phyloP scores from a whole-genome alignment of 2,888 invertebrate species.

The Polylopha cassiicola region DNA sequence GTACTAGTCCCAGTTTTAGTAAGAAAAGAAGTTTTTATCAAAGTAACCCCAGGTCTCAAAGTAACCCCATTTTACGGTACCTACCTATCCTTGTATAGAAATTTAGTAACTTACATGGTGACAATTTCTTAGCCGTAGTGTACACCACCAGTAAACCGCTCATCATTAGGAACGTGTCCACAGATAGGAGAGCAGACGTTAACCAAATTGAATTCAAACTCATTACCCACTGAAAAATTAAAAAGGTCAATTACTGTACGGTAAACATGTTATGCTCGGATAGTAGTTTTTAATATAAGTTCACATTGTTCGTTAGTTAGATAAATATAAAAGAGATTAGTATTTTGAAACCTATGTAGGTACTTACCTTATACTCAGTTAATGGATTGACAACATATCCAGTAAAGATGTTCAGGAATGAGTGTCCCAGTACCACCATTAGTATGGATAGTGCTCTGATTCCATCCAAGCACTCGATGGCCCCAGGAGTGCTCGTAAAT shows the following conservation, averaged over 20 bases:
- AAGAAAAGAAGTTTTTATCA: no score
- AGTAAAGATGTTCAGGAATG: conserved; percentile 3
- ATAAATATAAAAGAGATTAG: no score
- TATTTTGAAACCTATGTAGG: neutral
- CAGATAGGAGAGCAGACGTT: conserved; percentile 20
- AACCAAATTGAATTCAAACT: conserved; percentile 14
- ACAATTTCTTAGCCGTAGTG: conserved; percentile 21
- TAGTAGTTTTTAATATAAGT: no score
- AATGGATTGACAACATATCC: conserved; percentile 1
- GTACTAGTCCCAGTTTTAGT: no score
- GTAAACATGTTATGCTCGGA: no score
- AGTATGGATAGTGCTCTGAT: conserved; percentile 40
- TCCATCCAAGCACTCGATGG: conserved; percentile 38
- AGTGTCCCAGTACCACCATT: conserved; percentile 36
- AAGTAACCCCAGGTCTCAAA: no score
- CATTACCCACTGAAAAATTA: conserved; percentile 19
- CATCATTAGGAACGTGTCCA: conserved; percentile 26
- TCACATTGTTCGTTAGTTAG: no score
- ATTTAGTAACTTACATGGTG: conserved; percentile 18
- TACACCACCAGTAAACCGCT: conserved; percentile 25
- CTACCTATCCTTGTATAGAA: neutral
- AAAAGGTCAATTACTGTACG: no score
- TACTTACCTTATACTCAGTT: conserved; percentile 7
- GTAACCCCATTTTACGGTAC: no score
- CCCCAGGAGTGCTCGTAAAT: conserved; percentile 8